Percentiles rank a stretch among this genome's conserved stretches.
Evolutionary conservation across 1,140 invertebrate species (phyloP).

Genomic region (Leptopilina clavipes): DNA sequence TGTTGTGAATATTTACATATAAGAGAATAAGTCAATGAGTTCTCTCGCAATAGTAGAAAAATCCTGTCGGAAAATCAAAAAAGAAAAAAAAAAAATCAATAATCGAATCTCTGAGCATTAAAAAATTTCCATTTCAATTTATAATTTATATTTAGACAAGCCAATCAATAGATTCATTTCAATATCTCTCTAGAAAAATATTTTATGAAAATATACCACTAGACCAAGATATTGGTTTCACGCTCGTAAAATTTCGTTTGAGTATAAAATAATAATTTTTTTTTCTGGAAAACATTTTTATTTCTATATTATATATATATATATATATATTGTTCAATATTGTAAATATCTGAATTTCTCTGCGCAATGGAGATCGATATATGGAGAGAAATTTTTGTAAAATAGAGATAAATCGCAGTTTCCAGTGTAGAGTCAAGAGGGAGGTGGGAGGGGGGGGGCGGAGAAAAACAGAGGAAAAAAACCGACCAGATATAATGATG

Average conservation of each 20-base stretch:
- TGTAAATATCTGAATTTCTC: too few species aligned
- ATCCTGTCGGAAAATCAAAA: not conserved
- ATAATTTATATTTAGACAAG: not conserved
- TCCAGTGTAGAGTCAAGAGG: too few species aligned
- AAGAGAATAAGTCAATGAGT: constrained; percentile 1
- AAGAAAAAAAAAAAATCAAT: not conserved
- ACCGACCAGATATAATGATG: constrained; percentile 9
- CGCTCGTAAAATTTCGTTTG: not conserved
- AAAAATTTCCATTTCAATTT: constrained; percentile 2
- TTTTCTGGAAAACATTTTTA: not conserved
- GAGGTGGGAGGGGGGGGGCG: too few species aligned
- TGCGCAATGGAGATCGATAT: too few species aligned
- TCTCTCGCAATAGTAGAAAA: not conserved
- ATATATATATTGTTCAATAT: too few species aligned
- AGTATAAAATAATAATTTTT: not conserved
- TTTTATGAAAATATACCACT: constrained; percentile 8
- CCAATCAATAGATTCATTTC: not conserved
- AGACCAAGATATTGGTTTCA: not conserved
- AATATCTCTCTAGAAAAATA: not conserved
- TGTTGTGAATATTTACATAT: constrained; percentile 28
- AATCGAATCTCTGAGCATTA: too few species aligned
- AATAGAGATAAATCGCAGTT: constrained; percentile 28
- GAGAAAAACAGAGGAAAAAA: not conserved
- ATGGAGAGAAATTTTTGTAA: too few species aligned
- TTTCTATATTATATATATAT: not conserved